These are phyloP conservation scores for Cylindroiulus punctatus DNA, from an alignment of 2,888 invertebrate genomes.

Conservation along the genomic window DNA sequence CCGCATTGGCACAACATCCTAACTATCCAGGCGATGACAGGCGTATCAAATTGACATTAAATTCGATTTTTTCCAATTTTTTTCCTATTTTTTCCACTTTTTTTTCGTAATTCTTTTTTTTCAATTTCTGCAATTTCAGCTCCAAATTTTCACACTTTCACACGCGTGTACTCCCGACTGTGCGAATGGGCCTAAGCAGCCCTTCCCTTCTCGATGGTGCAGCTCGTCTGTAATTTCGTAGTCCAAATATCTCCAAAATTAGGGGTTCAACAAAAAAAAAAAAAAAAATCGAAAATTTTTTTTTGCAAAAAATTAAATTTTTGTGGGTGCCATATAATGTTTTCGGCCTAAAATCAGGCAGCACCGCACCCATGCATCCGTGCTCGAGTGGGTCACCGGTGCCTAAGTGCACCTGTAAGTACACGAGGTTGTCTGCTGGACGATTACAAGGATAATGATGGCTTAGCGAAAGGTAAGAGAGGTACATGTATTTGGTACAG, in stretches of 20 bases:
- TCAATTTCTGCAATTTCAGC: no score
- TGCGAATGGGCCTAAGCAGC: no score
- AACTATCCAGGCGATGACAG: neutral
- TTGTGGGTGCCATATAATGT: neutral
- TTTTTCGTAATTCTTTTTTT: no score
- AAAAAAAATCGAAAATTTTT: neutral
- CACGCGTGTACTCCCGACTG: no score
- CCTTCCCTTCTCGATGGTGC: no score
- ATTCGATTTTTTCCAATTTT: no score
- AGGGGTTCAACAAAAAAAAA: neutral
- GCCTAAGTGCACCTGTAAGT: neutral
- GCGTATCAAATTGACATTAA: no score
- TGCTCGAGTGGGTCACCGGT: neutral
- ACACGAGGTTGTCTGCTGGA: neutral
- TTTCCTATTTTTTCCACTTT: no score
- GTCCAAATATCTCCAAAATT: neutral
- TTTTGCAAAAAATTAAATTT: neutral
- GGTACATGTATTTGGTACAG: neutral
- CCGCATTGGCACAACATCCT: neutral
- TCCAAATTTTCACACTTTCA: no score
- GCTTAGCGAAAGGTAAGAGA: slow-evolving; percentile 18
- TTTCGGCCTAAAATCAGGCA: neutral
- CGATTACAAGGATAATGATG: slow-evolving; percentile 34
- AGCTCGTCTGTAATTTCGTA: no score
- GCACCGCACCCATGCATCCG: neutral